Evolutionary conservation across 2,113 vertebrate species (phyloP).

Genomic region (Pterophyllum scalare): DNA sequence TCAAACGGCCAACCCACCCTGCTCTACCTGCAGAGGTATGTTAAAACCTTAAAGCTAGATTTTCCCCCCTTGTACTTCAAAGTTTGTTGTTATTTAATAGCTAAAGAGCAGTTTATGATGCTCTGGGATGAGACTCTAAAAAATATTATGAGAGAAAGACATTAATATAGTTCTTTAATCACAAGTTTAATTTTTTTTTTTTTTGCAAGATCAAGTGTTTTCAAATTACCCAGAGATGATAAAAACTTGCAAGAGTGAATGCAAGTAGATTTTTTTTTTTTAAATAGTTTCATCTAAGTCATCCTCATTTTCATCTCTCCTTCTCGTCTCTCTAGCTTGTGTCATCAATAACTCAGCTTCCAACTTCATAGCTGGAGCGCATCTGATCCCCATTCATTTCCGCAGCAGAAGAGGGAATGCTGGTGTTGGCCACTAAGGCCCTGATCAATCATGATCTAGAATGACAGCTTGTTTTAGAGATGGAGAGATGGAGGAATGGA

Average conservation of each 20-base stretch:
- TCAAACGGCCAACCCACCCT: not conserved
- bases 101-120: not conserved
- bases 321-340: conserved; percentile 17
- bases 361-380: conserved; percentile 61
- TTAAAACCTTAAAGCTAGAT: not conserved
- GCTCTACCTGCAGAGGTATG: not conserved
- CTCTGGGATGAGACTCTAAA: not conserved
- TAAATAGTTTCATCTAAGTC: conserved; percentile 33
- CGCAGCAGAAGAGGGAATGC: conserved; percentile 70
- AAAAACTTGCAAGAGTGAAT: conserved; percentile 30
- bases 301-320: conserved; percentile 39
- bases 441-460: conserved; percentile 79
- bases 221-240: conserved; percentile 19
- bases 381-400: conserved; percentile 75
- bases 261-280: conserved; percentile 23
- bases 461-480: conserved; percentile 70
- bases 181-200: not conserved
- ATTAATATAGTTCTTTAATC: not conserved
- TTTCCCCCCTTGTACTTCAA: not conserved
- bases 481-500: conserved; percentile 54
- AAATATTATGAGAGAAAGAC: not conserved
- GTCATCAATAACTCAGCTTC: conserved; percentile 64
- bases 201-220: not conserved
- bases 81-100: not conserved
- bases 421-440: conserved; percentile 69